phyloP scores from a whole-genome alignment of 35 echinoderm and acorn worm species.

The Apostichopus californicus region DNA sequence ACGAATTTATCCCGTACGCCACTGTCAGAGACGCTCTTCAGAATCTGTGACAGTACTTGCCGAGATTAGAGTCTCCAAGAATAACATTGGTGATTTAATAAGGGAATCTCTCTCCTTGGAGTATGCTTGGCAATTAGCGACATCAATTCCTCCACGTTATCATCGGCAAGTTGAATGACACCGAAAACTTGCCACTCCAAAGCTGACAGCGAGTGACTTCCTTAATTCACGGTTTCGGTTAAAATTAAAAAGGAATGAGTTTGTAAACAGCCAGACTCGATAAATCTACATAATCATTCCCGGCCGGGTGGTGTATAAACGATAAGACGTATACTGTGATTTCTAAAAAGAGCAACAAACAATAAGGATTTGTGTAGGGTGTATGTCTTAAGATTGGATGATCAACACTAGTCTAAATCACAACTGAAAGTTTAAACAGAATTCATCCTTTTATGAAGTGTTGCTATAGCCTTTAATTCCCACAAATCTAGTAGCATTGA shows the following conservation, averaged over 20 bases:
- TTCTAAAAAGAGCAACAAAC: neutral
- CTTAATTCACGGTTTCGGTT: constrained; percentile 17
- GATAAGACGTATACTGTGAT: too few species aligned
- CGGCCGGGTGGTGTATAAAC: neutral
- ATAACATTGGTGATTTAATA: constrained; percentile 59
- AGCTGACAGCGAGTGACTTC: constrained; percentile 41
- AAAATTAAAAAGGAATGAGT: constrained; percentile 21
- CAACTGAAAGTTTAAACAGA: too few species aligned
- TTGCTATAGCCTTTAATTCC: too few species aligned
- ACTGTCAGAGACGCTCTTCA: constrained; percentile 46
- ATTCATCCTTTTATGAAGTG: too few species aligned
- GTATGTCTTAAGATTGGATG: too few species aligned
- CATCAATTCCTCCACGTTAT: constrained; percentile 52
- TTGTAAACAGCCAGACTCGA: constrained; percentile 32
- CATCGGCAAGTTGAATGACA: constrained; percentile 55
- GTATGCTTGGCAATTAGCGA: constrained; percentile 53
- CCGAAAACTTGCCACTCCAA: constrained; percentile 51
- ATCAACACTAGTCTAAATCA: too few species aligned
- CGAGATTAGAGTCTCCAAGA: constrained; percentile 53
- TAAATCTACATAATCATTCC: constrained; percentile 16
- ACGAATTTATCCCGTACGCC: constrained; percentile 48
- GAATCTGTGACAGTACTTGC: constrained; percentile 35
- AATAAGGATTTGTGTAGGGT: neutral
- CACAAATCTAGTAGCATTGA: too few species aligned
- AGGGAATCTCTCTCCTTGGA: constrained; percentile 28